Conservation (phyloP, 2,113 vertebrate genomes). For the Dasyurus viverrinus region DNA sequence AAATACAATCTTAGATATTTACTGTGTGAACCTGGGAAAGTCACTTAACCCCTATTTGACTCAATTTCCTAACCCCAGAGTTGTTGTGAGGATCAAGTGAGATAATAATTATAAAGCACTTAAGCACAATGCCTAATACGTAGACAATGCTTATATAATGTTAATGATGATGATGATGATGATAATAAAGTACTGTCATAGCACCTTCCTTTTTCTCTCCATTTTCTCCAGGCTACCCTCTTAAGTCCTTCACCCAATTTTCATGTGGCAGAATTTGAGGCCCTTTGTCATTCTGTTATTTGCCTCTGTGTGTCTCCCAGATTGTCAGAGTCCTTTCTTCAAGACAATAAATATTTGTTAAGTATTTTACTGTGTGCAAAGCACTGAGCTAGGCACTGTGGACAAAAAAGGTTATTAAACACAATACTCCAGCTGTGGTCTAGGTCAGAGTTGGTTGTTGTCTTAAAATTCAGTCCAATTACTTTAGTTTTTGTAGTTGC, state of each 20-base stretch:
- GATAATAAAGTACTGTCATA: not conserved
- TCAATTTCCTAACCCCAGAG: not conserved
- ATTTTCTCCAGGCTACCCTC: not conserved
- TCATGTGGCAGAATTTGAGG: not conserved
- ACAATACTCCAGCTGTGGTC: not conserved
- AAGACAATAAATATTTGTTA: not conserved
- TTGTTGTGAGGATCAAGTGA: not conserved
- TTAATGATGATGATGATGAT: not conserved
- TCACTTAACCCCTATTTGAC: not conserved
- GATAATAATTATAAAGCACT: not conserved
- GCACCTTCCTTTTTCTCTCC: rapidly evolving
- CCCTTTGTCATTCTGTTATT: not conserved
- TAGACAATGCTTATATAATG: not conserved
- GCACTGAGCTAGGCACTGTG: not conserved
- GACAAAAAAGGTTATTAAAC: not conserved
- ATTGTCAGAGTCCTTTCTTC: not conserved
- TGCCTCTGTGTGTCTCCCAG: not conserved
- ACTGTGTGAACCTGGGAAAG: not conserved
- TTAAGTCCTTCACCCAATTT: not conserved
- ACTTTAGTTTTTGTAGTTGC: not conserved
- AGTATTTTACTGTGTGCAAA: not conserved
- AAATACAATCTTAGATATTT: not conserved
- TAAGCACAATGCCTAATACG: not conserved
- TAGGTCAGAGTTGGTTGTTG: not conserved
- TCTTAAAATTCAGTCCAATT: not conserved